A percentile compares a stretch with the other conserved stretches of the same genome.
Conservation (phyloP, 37 sponge, comb jelly and placozoan genomes). For the Mnemiopsis leidyi region DNA sequence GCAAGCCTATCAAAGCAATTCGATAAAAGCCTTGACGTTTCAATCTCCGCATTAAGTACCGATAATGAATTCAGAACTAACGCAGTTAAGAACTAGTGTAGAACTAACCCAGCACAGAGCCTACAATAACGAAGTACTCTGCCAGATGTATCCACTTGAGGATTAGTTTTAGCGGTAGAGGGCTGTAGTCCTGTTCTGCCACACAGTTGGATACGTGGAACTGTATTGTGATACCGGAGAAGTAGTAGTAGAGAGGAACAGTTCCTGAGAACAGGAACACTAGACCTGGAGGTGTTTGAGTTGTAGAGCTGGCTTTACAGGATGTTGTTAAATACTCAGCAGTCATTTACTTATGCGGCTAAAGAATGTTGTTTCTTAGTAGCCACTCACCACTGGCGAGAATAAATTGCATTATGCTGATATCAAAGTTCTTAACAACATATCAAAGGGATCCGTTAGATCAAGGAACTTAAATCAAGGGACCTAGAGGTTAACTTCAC, state of each 20-base stretch:
- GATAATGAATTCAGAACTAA: too few relatives aligned
- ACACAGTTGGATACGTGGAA: slow-evolving; percentile 17
- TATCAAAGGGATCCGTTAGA: too few relatives aligned
- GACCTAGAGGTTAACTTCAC: too few relatives aligned
- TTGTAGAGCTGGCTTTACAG: too few relatives aligned
- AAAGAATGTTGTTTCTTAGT: too few relatives aligned
- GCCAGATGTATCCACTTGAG: slow-evolving; percentile 10
- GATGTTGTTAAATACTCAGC: too few relatives aligned
- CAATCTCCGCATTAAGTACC: neutral
- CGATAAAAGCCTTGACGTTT: neutral
- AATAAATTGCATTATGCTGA: too few relatives aligned
- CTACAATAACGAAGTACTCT: neutral
- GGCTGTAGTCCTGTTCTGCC: neutral
- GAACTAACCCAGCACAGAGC: neutral
- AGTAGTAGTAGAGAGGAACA: slow-evolving; percentile 17
- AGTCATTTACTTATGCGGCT: too few relatives aligned
- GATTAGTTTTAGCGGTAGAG: neutral
- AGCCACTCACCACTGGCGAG: too few relatives aligned
- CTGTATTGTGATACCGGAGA: neutral
- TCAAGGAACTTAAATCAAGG: too few relatives aligned
- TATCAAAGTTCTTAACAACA: too few relatives aligned
- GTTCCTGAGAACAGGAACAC: neutral
- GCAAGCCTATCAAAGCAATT: neutral
- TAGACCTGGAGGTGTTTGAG: neutral
- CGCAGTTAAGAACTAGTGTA: too few relatives aligned